These are phyloP conservation scores for Chloroceryle inda DNA, from an alignment of 2,797 vertebrate genomes.

Conservation along the genomic window DNA sequence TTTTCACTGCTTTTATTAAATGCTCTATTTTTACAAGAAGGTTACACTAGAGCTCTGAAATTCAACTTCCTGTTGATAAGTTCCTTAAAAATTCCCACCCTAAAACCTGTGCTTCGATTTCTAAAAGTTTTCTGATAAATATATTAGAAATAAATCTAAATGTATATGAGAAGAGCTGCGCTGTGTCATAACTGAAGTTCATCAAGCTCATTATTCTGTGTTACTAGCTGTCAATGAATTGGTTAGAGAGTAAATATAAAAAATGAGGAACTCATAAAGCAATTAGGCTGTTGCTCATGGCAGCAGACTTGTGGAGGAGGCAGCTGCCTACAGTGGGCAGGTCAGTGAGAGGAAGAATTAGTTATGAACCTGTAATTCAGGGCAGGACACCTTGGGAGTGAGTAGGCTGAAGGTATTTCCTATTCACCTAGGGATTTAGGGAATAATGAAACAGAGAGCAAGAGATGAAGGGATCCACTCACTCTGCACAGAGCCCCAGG, in stretches of 20 bases:
- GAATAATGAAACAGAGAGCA: not conserved
- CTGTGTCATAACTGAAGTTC: not conserved
- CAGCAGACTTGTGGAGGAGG: not conserved
- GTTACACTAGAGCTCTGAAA: not conserved
- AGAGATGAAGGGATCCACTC: not conserved
- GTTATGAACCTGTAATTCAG: not conserved
- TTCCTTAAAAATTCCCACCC: fast-evolving
- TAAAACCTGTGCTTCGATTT: not conserved
- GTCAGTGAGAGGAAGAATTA: not conserved
- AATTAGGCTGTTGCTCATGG: not conserved
- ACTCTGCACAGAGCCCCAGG: not conserved
- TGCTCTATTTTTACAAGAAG: not conserved
- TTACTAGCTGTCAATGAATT: not conserved
- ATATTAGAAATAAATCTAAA: not conserved
- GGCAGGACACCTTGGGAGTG: not conserved
- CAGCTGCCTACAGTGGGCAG: not conserved
- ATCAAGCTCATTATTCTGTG: not conserved
- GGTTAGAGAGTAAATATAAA: not conserved
- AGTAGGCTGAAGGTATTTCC: not conserved
- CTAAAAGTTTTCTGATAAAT: not conserved
- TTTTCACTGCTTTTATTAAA: not conserved
- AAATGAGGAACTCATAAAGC: not conserved
- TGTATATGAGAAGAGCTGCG: not conserved
- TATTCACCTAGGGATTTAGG: not conserved
- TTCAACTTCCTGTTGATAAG: not conserved